A percentile compares a stretch with the other conserved stretches of the same genome.
phyloP scores from a whole-genome alignment of 2,797 vertebrate species.

The Neopelma chrysocephalum region DNA sequence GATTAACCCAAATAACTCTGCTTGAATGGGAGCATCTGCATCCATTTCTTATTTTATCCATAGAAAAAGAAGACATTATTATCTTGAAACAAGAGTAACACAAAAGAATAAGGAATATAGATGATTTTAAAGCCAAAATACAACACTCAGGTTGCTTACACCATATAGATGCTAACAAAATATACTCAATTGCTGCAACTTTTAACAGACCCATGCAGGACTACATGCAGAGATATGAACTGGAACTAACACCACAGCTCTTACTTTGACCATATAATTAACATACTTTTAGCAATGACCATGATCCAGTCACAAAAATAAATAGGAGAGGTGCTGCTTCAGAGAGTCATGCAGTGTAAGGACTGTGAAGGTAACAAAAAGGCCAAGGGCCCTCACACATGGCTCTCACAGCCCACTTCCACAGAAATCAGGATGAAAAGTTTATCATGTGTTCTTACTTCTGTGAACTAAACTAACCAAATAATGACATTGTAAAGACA shows the following conservation, averaged over 20 bases:
- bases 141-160: not conserved
- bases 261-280: not conserved
- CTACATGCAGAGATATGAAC: not conserved
- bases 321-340: not conserved
- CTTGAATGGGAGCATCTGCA: not conserved
- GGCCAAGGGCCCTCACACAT: not conserved
- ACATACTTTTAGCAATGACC: not conserved
- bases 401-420: not conserved
- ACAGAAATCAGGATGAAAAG: not conserved
- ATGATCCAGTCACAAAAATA: not conserved
- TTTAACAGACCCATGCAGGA: not conserved
- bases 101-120: not conserved
- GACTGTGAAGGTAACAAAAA: not conserved
- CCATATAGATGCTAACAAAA: not conserved
- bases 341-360: not conserved
- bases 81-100: not conserved
- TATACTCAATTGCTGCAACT: not conserved
- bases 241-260: not conserved
- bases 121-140: not conserved
- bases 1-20: not conserved
- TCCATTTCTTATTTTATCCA: not conserved
- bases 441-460: not conserved
- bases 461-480: not conserved
- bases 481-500: not conserved
- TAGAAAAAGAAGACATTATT: not conserved